Evolutionary conservation across 2,888 invertebrate genomes (phyloP).

Genomic region (Melanotus villosus): DNA sequence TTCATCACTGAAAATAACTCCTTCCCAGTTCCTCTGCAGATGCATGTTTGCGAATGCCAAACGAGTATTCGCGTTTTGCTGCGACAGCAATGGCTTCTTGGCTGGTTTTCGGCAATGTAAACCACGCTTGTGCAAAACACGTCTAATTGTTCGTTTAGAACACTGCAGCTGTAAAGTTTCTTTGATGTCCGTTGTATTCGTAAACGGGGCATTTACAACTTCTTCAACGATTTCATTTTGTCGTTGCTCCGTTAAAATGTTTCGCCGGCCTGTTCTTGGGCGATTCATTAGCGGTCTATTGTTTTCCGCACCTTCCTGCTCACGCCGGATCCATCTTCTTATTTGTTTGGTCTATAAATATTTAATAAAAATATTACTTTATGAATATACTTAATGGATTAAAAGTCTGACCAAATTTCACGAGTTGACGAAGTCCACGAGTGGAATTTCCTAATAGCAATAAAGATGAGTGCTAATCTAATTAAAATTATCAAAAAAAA

Average conservation of each 20-base stretch:
- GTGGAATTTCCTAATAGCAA: too few species aligned
- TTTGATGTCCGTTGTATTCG: neutral
- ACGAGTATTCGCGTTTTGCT: neutral
- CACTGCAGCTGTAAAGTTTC: neutral
- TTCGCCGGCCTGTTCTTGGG: neutral
- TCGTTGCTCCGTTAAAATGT: neutral
- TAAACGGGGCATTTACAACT: neutral
- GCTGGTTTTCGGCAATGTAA: neutral
- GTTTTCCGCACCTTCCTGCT: neutral
- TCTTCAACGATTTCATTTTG: neutral
- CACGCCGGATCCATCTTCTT: neutral
- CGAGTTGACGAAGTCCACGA: too few species aligned
- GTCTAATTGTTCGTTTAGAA: neutral
- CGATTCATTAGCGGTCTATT: neutral
- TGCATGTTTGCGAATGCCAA: neutral
- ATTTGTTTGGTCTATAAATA: neutral
- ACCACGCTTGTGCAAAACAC: neutral
- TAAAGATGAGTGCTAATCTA: too few species aligned
- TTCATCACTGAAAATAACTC: slow-evolving; percentile 18
- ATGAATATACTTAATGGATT: too few species aligned
- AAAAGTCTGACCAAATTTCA: too few species aligned
- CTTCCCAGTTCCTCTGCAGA: neutral
- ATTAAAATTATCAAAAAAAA: too few species aligned
- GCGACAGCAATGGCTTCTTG: neutral
- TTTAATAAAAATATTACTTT: too few species aligned